phyloP scores from a whole-genome alignment of 1,140 invertebrate genomes.

The Episyrphus balteatus region DNA sequence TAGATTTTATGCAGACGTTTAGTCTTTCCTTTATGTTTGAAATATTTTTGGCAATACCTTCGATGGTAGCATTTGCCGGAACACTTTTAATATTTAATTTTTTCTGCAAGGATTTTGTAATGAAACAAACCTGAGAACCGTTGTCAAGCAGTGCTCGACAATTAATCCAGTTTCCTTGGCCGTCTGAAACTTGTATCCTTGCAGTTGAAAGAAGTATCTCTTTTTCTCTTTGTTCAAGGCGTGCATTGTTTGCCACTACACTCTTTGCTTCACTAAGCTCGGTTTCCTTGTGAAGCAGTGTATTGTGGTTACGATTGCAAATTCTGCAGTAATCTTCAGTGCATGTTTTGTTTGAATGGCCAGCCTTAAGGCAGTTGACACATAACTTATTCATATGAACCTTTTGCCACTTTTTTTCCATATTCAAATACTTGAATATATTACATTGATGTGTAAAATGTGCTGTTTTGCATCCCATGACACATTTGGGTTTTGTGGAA shows the following conservation, averaged over 20 bases:
- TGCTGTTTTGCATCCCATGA: neutral
- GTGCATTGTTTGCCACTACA: neutral
- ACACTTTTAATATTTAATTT: slow-evolving; percentile 3
- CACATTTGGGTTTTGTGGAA: neutral
- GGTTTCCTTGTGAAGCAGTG: neutral
- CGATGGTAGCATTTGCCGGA: neutral
- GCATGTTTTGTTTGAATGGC: no score
- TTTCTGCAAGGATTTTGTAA: slow-evolving; percentile 7
- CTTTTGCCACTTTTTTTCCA: neutral
- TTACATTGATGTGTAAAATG: neutral
- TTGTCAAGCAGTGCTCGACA: slow-evolving; percentile 4
- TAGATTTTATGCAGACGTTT: slow-evolving; percentile 1
- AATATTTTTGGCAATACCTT: slow-evolving; percentile 2
- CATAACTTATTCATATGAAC: neutral
- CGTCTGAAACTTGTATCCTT: neutral
- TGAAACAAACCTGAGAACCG: slow-evolving; percentile 4
- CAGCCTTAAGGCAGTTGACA: no score
- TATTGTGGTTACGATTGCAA: neutral
- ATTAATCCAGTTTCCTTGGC: neutral
- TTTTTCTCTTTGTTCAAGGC: neutral
- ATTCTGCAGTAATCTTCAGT: neutral
- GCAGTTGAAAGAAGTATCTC: neutral
- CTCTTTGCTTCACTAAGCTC: neutral
- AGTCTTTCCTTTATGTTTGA: neutral
- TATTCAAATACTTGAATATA: neutral